Evolutionary conservation across 2,113 vertebrate genomes (phyloP).

Genomic region (Ameiurus melas): DNA sequence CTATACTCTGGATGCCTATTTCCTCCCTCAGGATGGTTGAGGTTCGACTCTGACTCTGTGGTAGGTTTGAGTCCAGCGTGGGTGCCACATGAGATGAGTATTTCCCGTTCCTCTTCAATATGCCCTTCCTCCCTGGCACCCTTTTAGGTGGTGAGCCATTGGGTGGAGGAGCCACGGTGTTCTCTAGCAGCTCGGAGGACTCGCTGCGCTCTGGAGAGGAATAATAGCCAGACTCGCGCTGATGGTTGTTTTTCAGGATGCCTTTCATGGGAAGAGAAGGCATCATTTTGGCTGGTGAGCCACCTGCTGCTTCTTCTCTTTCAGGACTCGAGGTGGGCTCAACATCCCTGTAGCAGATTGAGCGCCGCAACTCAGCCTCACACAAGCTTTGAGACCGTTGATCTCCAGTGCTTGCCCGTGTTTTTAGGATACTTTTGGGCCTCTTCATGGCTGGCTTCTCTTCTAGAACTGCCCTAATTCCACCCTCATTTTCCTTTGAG

Average conservation of each 20-base stretch:
- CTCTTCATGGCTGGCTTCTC: conserved; percentile 86
- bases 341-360: conserved; percentile 74
- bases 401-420: conserved; percentile 79
- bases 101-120: conserved; percentile 92
- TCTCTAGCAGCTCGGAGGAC: conserved; percentile 87
- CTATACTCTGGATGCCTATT: conserved; percentile 80
- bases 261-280: conserved; percentile 93
- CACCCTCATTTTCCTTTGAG: conserved; percentile 89
- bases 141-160: conserved; percentile 69
- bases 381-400: conserved; percentile 84
- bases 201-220: conserved; percentile 95
- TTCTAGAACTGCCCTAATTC: conserved; percentile 67
- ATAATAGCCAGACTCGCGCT: conserved; percentile 94
- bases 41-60: conserved; percentile 89
- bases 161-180: conserved; percentile 59
- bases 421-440: conserved; percentile 96
- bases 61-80: conserved; percentile 78
- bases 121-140: conserved; percentile 82
- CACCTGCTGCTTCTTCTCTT: conserved; percentile 62
- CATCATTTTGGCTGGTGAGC: conserved; percentile 74
- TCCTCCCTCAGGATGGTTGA: conserved; percentile 89
- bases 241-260: conserved; percentile 95
- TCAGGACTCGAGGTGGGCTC: conserved; percentile 79
- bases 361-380: conserved; percentile 73
- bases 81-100: conserved; percentile 77